Evolutionary conservation across 1,140 invertebrate genomes (phyloP).

Genomic region (Trinorchestia longiramus): DNA sequence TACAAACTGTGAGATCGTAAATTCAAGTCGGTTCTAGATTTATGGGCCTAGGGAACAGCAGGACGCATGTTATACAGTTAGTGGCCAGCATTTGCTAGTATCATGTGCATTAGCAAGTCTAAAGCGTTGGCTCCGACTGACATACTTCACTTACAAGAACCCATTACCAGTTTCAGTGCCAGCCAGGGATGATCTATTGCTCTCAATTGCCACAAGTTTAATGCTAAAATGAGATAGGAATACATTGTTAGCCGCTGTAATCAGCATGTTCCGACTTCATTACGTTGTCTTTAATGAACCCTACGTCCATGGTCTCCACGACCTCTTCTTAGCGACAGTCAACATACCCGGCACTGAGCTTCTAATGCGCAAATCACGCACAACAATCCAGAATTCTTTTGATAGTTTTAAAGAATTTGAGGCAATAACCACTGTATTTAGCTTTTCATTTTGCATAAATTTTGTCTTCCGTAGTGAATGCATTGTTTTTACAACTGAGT

Average conservation of each 20-base stretch:
- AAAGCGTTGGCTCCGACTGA: conserved; percentile 31
- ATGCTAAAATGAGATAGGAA: conserved; percentile 36
- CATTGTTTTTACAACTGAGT: no score
- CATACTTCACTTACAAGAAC: conserved; percentile 1
- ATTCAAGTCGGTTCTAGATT: background rate
- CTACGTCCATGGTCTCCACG: background rate
- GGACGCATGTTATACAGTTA: conserved; percentile 39
- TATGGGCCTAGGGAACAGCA: background rate
- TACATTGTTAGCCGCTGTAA: conserved; percentile 19
- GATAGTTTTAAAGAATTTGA: background rate
- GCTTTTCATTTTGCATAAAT: background rate
- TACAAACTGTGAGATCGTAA: conserved; percentile 39
- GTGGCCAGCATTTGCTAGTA: conserved; percentile 5
- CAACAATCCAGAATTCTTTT: background rate
- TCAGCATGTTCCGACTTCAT: conserved; percentile 30
- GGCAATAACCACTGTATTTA: background rate
- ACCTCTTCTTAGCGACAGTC: background rate
- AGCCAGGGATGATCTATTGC: conserved; percentile 44
- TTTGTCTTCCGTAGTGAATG: background rate
- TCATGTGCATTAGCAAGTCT: conserved; percentile 38
- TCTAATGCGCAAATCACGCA: background rate
- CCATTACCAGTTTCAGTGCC: background rate
- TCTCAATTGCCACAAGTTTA: conserved; percentile 12
- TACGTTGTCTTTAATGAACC: conserved; percentile 36
- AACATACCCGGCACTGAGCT: background rate